phyloP scores from a whole-genome alignment of 2,113 vertebrate species.

The Myotis brandtii region DNA sequence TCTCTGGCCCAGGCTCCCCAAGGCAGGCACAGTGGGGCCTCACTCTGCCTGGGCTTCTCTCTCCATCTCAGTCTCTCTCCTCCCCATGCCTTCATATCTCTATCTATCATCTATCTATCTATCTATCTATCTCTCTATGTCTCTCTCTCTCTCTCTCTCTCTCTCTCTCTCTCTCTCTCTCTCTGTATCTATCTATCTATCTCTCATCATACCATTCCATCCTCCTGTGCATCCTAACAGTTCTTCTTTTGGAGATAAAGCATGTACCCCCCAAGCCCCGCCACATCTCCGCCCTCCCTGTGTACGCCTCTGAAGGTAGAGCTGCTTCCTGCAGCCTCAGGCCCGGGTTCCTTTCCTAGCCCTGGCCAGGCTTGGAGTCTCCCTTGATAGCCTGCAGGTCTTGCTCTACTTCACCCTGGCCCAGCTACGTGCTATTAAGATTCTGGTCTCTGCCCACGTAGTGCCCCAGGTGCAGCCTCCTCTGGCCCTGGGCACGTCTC shows the following conservation, averaged over 20 bases:
- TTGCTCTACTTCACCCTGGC: not conserved
- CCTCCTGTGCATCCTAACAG: slow-evolving; percentile 20
- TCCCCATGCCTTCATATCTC: slow-evolving; percentile 38
- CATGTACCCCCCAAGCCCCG: not conserved
- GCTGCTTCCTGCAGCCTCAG: slow-evolving; percentile 29
- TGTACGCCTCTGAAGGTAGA: slow-evolving; percentile 30
- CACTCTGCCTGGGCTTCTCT: slow-evolving; percentile 69
- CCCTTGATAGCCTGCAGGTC: slow-evolving; percentile 22
- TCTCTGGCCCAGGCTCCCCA: slow-evolving; percentile 72
- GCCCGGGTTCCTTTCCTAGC: not conserved
- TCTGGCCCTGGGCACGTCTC: not conserved
- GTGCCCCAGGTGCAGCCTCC: not conserved
- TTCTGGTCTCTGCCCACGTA: not conserved
- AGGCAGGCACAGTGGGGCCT: slow-evolving; percentile 76
- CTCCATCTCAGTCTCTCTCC: slow-evolving; percentile 67
- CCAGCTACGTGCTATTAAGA: not conserved
- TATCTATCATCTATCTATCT: not conserved
- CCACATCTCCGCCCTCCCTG: not conserved
- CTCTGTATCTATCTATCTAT: not conserved
- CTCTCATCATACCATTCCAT: not conserved
- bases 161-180: not conserved
- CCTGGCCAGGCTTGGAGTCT: slow-evolving; percentile 46
- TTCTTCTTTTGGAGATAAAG: slow-evolving; percentile 50
- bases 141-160: not conserved
- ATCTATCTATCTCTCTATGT: too few relatives aligned